Conservation (phyloP, 1,140 invertebrate genomes). For the Brachionus rubens region DNA sequence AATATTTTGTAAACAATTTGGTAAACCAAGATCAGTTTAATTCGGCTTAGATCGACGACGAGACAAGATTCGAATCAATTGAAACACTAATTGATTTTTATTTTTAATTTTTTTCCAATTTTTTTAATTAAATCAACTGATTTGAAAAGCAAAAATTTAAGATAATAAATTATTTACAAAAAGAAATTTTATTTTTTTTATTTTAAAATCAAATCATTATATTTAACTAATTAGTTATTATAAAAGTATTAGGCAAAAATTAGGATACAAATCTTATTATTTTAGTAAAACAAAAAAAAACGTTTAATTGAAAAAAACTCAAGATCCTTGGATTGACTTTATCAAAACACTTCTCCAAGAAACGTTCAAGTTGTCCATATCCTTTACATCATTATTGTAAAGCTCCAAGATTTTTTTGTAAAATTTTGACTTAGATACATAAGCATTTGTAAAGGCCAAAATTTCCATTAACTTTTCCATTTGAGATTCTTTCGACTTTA, state of each 20-base stretch:
- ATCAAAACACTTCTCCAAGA: not conserved
- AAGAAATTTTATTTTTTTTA: not conserved
- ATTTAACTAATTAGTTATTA: too few species aligned
- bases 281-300: too few species aligned
- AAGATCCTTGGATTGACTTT: not conserved
- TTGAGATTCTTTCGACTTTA: not conserved
- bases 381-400: too few species aligned
- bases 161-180: slow-evolving; percentile 42
- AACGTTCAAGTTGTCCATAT: not conserved
- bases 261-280: too few species aligned
- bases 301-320: too few species aligned
- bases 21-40: too few species aligned
- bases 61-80: too few species aligned
- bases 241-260: too few species aligned
- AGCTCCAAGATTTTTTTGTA: slow-evolving; percentile 11
- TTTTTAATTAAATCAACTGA: slow-evolving; percentile 6
- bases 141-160: not conserved
- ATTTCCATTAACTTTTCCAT: not conserved
- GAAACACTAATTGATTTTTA: not conserved
- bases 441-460: not conserved
- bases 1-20: too few species aligned
- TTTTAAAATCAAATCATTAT: too few species aligned
- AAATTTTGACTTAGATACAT: not conserved
- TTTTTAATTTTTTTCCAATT: not conserved
- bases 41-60: not conserved